Base-by-base conservation (phyloP, 2,888 invertebrate species). In the Agrilus mali region DNA sequence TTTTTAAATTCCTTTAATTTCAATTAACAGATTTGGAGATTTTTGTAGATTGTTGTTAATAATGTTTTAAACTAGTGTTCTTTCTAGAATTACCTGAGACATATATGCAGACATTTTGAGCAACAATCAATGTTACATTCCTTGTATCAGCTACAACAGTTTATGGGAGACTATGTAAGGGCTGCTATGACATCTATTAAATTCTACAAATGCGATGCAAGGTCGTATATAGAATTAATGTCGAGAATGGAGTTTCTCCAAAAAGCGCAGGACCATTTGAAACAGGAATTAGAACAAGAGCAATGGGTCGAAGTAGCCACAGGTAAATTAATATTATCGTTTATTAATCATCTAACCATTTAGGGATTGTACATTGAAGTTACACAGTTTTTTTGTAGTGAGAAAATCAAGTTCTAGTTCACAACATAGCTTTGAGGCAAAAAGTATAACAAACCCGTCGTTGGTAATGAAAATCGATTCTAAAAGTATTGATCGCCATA, bases 151-250 rank as follows among this genome's bases (percentile, higher is more conserved):
- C 63, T 87, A 36, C 87, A 87, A 60, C 68, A 78, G 40, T 77
- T 77, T 41, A 76, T 82, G 60, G 75, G 76, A 33, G 86, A 87
- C 63, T 78, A 77, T 47, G 75, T 86, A 33, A 73, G 87, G 41
- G 86, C 86, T 0, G 78, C 85, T 5, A 85, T 86, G 70, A 84
- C 86, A 0, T 86, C 86, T 59, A 82, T 85, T 40, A 73, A 78
- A 47, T 78, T 86, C 59, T 87, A 85, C 64, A 70, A 76, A n/a
- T 71, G 77, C 41, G 73, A 74, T 50, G 73, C 73, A 7, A 66
- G 66, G 2, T 72, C 64, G 37, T 81, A 77, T 54, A 65, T 66
- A 1, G 77, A 79, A 49, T 58, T 80, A 39, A 65, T 68, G 36
- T 60, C 62, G 2, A 70, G 74, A 60, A 61, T 68, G n/a, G 65